phyloP scores from a whole-genome alignment of 2,888 invertebrate species.

The Apamea crenata region DNA sequence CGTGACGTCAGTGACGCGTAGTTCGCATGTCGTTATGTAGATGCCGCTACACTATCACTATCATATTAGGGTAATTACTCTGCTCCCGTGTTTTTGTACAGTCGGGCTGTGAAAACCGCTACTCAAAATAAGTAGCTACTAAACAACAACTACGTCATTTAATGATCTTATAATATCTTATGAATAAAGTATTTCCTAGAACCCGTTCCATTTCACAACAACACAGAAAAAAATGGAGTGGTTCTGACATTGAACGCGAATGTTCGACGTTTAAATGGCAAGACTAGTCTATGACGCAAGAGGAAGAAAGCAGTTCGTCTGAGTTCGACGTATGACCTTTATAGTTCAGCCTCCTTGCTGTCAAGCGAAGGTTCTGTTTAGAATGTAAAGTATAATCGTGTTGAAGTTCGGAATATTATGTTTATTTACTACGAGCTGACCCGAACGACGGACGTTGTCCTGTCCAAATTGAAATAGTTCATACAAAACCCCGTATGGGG shows the following conservation, averaged over 20 bases:
- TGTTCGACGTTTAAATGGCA: slow-evolving; percentile 44
- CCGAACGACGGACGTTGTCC: background rate
- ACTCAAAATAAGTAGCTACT: background rate
- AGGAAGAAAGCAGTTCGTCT: slow-evolving; percentile 51
- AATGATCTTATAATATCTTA: background rate
- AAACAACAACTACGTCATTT: background rate
- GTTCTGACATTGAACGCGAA: slow-evolving; percentile 38
- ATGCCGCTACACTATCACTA: background rate
- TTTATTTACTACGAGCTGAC: background rate
- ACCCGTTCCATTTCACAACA: slow-evolving; percentile 12
- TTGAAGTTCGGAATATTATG: background rate
- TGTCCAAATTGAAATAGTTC: background rate
- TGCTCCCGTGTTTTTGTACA: background rate
- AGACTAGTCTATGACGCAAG: slow-evolving; percentile 37
- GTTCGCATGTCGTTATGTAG: background rate
- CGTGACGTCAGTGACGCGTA: background rate
- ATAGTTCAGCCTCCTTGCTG: slow-evolving; percentile 3
- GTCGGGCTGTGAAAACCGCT: background rate
- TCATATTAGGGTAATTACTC: background rate
- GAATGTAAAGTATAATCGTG: slow-evolving; percentile 4
- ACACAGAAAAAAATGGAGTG: slow-evolving; percentile 13
- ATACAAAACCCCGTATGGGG: background rate
- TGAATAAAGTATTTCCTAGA: background rate
- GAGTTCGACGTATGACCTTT: slow-evolving; percentile 47
- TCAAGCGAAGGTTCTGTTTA: slow-evolving; percentile 25